Percentiles rank a stretch among this genome's conserved stretches.
phyloP scores from a whole-genome alignment of 2,797 vertebrate genomes.

The Vireo griseus region DNA sequence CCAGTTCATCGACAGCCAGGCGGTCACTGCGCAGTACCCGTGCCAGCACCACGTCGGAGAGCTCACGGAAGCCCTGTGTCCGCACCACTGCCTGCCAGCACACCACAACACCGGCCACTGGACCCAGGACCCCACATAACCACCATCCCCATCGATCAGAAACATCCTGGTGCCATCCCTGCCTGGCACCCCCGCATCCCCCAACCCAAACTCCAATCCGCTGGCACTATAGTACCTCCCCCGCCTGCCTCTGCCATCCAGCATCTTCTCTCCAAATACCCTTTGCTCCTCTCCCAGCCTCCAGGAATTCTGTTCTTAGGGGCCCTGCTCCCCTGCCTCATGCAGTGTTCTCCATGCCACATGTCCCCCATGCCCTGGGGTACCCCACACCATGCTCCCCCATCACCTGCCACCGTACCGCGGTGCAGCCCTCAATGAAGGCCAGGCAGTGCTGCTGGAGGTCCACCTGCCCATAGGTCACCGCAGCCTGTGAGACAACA shows the following conservation, averaged over 20 bases:
- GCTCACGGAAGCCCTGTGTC: constrained; percentile 74
- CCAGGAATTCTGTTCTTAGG: neutral
- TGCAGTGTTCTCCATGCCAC: neutral
- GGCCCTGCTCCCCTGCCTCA: neutral
- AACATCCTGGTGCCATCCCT: neutral
- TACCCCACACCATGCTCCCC: neutral
- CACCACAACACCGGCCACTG: neutral
- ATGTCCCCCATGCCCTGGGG: neutral
- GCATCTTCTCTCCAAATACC: neutral
- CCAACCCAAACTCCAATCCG: fast-evolving
- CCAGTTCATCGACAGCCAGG: constrained; percentile 66
- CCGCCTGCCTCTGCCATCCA: neutral
- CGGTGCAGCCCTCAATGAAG: constrained; percentile 70
- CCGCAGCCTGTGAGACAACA: constrained; percentile 66
- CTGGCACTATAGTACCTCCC: neutral
- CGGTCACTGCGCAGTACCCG: constrained; percentile 70
- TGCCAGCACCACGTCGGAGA: constrained; percentile 66
- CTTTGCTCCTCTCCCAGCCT: neutral
- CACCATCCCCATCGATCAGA: too few relatives aligned
- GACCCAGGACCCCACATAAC: too few relatives aligned
- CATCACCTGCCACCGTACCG: constrained; percentile 25
- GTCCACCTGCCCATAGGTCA: constrained; percentile 71
- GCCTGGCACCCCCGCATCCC: neutral
- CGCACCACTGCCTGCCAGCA: constrained; percentile 66
- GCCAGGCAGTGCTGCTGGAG: constrained; percentile 72